Conservation (phyloP, 1,140 invertebrate species). For the Nephotettix cincticeps region DNA sequence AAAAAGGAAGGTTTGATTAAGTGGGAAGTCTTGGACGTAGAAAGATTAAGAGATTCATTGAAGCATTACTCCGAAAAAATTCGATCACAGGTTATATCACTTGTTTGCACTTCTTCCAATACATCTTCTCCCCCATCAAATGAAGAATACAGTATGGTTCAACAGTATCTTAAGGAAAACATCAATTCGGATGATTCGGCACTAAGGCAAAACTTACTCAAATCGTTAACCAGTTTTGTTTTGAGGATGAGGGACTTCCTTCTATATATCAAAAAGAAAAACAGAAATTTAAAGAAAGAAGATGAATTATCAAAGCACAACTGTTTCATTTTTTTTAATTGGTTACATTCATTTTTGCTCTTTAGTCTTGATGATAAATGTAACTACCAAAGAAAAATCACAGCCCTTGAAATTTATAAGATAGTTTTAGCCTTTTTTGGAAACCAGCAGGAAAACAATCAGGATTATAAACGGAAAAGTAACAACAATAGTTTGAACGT, state of each 20-base stretch:
- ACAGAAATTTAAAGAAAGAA: too few relatives aligned
- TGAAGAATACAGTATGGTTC: constrained; percentile 34
- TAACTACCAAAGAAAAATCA: constrained; percentile 56
- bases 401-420: constrained; percentile 49
- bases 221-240: constrained; percentile 32
- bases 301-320: not conserved
- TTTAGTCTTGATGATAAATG: constrained; percentile 52
- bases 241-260: constrained; percentile 31
- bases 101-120: constrained; percentile 35
- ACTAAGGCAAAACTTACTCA: constrained; percentile 35
- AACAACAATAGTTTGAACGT: not conserved
- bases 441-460: constrained; percentile 2
- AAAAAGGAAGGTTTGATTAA: constrained; percentile 34
- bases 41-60: not conserved
- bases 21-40: constrained; percentile 27
- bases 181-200: constrained; percentile 35
- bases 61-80: constrained; percentile 13
- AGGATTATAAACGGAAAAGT: constrained; percentile 19
- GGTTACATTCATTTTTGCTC: constrained; percentile 51
- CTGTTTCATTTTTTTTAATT: constrained; percentile 47
- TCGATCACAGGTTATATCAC: constrained; percentile 29
- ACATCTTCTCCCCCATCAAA: constrained; percentile 13
- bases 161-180: constrained; percentile 35
- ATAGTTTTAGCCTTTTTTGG: constrained; percentile 41
- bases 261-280: constrained; percentile 39